Conservation (phyloP, 2,797 vertebrate species). For the Sylvilagus floridanus region DNA sequence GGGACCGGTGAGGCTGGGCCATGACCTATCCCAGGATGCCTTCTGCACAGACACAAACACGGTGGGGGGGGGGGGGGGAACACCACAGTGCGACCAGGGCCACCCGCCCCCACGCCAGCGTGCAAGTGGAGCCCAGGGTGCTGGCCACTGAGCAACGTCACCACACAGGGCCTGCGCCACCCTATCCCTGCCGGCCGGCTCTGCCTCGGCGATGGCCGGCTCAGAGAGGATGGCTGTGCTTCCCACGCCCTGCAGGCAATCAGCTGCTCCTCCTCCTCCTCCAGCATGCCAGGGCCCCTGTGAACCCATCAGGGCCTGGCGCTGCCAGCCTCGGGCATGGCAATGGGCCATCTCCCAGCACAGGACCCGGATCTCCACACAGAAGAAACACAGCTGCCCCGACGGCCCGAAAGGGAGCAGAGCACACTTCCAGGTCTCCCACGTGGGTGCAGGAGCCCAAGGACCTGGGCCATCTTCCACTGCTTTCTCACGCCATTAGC, state of each 20-base stretch:
- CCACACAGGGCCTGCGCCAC: too few species aligned
- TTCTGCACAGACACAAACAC: background rate
- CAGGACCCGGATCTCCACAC: background rate
- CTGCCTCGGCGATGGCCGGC: too few species aligned
- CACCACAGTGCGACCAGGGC: background rate
- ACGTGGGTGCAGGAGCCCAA: too few species aligned
- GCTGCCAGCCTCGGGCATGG: background rate
- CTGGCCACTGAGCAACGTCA: background rate
- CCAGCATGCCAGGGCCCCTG: background rate
- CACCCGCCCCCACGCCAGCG: background rate
- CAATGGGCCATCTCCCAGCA: background rate
- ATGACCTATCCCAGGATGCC: too few species aligned
- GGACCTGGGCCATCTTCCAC: too few species aligned
- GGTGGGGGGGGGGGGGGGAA: rapidly evolving
- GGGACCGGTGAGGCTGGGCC: background rate
- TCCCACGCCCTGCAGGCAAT: background rate
- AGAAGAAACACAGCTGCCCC: background rate
- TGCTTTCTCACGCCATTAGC: too few species aligned
- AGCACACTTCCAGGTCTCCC: too few species aligned
- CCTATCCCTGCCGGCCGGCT: background rate
- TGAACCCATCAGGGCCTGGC: background rate
- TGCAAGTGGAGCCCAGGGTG: background rate
- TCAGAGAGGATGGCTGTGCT: background rate
- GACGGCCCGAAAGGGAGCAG: background rate
- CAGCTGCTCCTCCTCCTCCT: background rate